phyloP scores from a whole-genome alignment of 2,797 vertebrate genomes.

The Rhincodon typus region DNA sequence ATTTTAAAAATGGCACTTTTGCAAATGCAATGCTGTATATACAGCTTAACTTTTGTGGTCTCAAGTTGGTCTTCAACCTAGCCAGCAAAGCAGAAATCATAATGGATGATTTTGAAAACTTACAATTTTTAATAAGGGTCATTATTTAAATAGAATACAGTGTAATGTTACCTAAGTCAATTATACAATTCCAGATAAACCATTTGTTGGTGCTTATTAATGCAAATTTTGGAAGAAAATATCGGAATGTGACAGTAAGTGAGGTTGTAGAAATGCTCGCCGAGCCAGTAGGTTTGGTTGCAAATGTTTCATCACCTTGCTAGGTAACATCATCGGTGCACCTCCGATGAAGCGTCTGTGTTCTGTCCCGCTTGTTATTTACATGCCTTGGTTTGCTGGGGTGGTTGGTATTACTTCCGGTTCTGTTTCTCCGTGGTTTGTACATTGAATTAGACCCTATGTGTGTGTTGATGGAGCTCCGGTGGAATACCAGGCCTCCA shows the following conservation, averaged over 20 bases:
- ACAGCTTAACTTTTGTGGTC: not conserved
- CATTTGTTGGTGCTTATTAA: not conserved
- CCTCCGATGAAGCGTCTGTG: too few relatives aligned
- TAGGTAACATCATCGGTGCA: too few relatives aligned
- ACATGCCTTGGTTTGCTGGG: too few relatives aligned
- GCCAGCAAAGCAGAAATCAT: not conserved
- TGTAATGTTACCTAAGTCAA: not conserved
- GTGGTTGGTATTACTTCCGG: too few relatives aligned
- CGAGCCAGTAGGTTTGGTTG: too few relatives aligned
- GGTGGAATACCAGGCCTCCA: too few relatives aligned
- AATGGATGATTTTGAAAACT: not conserved
- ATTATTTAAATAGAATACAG: not conserved
- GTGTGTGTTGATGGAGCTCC: too few relatives aligned
- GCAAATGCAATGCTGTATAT: not conserved
- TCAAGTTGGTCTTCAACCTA: not conserved
- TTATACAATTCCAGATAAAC: not conserved
- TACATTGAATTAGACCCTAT: too few relatives aligned
- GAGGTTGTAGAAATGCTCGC: too few relatives aligned
- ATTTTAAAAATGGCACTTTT: not conserved
- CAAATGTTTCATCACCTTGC: too few relatives aligned
- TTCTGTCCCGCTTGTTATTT: too few relatives aligned
- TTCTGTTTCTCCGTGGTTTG: too few relatives aligned
- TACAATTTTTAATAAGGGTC: not conserved
- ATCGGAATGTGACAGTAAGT: not conserved
- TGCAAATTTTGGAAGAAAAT: not conserved